Evolutionary conservation across 2,113 vertebrate genomes (phyloP), one percentile per base, ranked within the genome.

Genomic region (Myiagra hebetior): DNA sequence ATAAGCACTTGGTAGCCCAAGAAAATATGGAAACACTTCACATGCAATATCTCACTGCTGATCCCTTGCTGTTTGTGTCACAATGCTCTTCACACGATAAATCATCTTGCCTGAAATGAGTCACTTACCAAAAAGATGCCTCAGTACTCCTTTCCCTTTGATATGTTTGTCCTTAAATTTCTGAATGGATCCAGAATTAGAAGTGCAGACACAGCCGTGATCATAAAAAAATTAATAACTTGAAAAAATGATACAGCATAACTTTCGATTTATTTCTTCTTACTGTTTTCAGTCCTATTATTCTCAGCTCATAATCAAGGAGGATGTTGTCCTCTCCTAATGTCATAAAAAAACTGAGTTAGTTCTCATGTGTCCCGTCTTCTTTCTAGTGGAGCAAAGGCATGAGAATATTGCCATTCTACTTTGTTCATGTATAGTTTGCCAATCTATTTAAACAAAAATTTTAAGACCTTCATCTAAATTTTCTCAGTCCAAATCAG

Each of bases 51-150:
- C 75, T 82, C 62, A 15, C 59, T 69, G 80, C 77, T 76, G 75
- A 95, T 96, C 84, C 80, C 93, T 96, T 81, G 56, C 78, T 88
- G 85, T 88, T 96, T 91, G 88, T 96, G 95, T 94, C 96, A 97
- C 85, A 87, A 68, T 1, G 2, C 75, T 95, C 78, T 97, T 96
- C 91, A 85, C 84, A 95, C 15, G 5, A 96, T 97, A 97, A 96
- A 98, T 96, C 91, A 80, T 95, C 75, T 89, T 87, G 53, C 10
- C 70, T 88, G 49, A 93, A 97, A 49, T 96, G 96, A 97, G 85
- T 97, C 95, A 95, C 74, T 96, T 87, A 86, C 81, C 30, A 7
- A 89, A 95, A 78, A 87, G 85, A 91, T 85, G 86, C 24, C 31
- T 82, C 28, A 56, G 22, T 21, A 59, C 52, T 90, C 49, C 78